Conservation (phyloP, 2,888 invertebrate species). For the Nomada flava region DNA sequence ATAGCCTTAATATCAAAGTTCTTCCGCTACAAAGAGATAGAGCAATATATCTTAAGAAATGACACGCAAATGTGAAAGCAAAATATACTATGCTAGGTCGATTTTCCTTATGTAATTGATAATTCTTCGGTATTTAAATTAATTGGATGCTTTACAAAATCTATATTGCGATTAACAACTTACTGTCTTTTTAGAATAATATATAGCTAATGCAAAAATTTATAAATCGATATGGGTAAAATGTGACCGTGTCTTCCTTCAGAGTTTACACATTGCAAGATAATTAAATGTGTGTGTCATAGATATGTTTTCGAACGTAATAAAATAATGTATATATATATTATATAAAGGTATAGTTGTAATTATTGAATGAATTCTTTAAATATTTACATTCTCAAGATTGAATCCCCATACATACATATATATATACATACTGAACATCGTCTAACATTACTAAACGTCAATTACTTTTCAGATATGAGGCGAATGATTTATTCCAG, state of each 20-base stretch:
- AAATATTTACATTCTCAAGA: too few species aligned
- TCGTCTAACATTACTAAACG: neutral
- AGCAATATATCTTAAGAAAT: neutral
- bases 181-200: neutral
- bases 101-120: neutral
- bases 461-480: slow-evolving; percentile 61
- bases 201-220: neutral
- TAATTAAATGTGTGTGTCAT: neutral
- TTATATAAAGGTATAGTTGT: slow-evolving; percentile 10
- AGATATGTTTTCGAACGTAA: slow-evolving; percentile 12
- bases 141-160: neutral
- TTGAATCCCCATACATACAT: neutral
- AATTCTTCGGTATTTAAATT: neutral
- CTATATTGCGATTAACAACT: neutral
- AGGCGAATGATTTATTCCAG: slow-evolving; percentile 43
- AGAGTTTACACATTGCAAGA: neutral
- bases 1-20: neutral
- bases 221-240: neutral
- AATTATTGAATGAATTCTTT: neutral
- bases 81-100: neutral
- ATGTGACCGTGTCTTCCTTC: neutral
- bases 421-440: neutral
- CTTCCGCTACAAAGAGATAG: neutral
- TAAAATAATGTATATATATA: slow-evolving; percentile 6
- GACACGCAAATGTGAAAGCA: neutral